phyloP scores from a whole-genome alignment of 1,140 invertebrate species.

The Ditylenchus dipsaci region DNA sequence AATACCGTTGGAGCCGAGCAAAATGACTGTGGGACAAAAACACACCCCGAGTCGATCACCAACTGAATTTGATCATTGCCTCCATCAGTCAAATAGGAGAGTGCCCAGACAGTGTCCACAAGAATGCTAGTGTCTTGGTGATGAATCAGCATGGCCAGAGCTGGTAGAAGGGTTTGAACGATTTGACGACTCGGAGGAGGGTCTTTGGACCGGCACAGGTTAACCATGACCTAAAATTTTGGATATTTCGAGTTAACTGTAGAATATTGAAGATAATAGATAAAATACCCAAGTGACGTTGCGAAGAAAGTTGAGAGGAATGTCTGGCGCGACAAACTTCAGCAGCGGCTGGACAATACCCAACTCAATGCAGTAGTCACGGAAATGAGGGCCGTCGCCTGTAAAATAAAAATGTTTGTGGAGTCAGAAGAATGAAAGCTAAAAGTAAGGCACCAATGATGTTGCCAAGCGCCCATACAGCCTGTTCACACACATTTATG shows the following conservation, averaged over 20 bases:
- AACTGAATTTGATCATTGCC: conserved; percentile 93
- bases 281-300: conserved; percentile 89
- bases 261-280: background rate
- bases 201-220: conserved; percentile 91
- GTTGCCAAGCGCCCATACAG: conserved; percentile 96
- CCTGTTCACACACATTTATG: conserved; percentile 97
- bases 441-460: conserved; percentile 72
- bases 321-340: conserved; percentile 84
- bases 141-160: conserved; percentile 85
- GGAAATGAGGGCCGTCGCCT: conserved; percentile 80
- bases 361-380: conserved; percentile 84
- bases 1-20: conserved; percentile 1
- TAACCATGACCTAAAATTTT: conserved; percentile 70
- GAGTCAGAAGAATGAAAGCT: conserved; percentile 19
- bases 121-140: conserved; percentile 94
- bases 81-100: conserved; percentile 88
- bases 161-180: conserved; percentile 78
- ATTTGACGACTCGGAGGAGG: conserved; percentile 65
- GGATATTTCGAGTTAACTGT: background rate
- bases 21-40: conserved; percentile 66
- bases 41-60: conserved; percentile 33
- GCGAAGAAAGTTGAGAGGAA: conserved; percentile 82
- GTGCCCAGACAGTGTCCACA: conserved; percentile 97
- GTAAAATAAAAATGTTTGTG: conserved; percentile 60
- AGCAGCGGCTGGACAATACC: conserved; percentile 82